These are phyloP conservation scores for Leptinotarsa texana DNA, from an alignment of 1,140 invertebrate species.

Conservation along the genomic window DNA sequence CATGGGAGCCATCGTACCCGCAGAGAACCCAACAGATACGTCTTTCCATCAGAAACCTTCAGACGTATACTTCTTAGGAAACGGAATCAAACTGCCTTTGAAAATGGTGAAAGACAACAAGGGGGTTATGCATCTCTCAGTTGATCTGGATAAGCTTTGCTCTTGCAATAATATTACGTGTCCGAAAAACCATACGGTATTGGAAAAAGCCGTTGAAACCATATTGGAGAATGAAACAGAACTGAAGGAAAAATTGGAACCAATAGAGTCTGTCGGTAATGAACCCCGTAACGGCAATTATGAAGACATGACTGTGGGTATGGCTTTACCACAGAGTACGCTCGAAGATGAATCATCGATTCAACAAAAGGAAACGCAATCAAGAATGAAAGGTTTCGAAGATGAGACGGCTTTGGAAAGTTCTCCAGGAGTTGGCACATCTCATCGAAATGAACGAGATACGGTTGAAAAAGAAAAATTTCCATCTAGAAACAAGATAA, in stretches of 20 bases:
- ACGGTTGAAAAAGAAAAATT: background rate
- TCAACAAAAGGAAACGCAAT: background rate
- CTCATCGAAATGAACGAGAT: background rate
- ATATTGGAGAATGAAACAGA: conserved; percentile 39
- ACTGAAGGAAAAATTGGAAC: conserved; percentile 35
- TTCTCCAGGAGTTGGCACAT: background rate
- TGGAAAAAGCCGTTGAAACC: conserved; percentile 33
- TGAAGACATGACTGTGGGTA: background rate
- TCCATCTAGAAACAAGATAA: background rate
- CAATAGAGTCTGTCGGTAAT: background rate
- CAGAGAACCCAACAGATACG: conserved; percentile 11
- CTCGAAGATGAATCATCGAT: background rate
- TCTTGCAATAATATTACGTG: conserved; percentile 42
- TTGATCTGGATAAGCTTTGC: conserved; percentile 43
- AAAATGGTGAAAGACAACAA: conserved; percentile 34
- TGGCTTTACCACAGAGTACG: background rate
- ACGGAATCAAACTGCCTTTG: conserved; percentile 44
- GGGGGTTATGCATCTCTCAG: conserved; percentile 38
- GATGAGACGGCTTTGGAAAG: background rate
- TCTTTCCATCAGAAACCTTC: conserved; percentile 20
- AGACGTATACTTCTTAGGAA: conserved; percentile 40
- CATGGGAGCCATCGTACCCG: conserved; percentile 40
- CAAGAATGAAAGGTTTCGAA: background rate
- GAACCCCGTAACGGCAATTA: background rate
- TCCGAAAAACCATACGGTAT: conserved; percentile 33